Percentiles rank a stretch among this genome's conserved stretches.
phyloP scores from a whole-genome alignment of 2,797 vertebrate species.

The Smutsia gigantea region DNA sequence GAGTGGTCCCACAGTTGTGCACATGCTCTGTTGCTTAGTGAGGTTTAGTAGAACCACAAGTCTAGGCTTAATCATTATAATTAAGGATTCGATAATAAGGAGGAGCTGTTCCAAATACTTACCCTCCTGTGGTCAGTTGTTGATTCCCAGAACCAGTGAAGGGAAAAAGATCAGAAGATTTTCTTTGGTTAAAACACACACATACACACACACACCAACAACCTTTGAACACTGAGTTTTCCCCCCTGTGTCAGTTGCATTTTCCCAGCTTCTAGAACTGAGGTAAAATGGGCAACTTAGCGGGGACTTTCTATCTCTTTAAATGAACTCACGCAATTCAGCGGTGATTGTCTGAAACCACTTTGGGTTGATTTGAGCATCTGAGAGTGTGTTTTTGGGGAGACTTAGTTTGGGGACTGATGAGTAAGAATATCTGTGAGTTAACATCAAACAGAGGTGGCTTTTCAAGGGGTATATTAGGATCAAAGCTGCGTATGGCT shows the following conservation, averaged over 20 bases:
- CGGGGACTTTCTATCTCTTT: not conserved
- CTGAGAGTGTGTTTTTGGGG: not conserved
- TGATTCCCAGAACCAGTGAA: slow-evolving; percentile 71
- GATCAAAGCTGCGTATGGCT: not conserved
- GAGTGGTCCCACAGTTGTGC: not conserved
- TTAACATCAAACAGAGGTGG: not conserved
- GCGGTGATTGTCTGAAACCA: slow-evolving; percentile 1
- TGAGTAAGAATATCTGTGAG: not conserved
- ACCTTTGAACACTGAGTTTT: not conserved
- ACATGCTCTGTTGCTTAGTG: not conserved
- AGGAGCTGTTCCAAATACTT: slow-evolving; percentile 48
- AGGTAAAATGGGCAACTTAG: not conserved
- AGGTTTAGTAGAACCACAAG: slow-evolving; percentile 46
- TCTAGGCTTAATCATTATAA: slow-evolving; percentile 64
- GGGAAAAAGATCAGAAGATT: slow-evolving; percentile 65
- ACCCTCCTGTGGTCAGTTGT: slow-evolving; percentile 62
- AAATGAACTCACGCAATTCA: not conserved
- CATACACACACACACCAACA: not conserved
- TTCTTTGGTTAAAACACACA: slow-evolving; percentile 20
- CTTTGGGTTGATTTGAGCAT: slow-evolving; percentile 26
- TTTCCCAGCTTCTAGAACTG: slow-evolving; percentile 22
- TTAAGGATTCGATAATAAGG: slow-evolving; percentile 67
- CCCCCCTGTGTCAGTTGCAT: not conserved
- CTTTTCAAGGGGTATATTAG: not conserved
- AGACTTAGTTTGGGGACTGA: not conserved